Percentiles rank a stretch among this genome's conserved stretches.
Evolutionary conservation across 2,888 invertebrate genomes (phyloP).

Genomic region (Pelosia muscerda): DNA sequence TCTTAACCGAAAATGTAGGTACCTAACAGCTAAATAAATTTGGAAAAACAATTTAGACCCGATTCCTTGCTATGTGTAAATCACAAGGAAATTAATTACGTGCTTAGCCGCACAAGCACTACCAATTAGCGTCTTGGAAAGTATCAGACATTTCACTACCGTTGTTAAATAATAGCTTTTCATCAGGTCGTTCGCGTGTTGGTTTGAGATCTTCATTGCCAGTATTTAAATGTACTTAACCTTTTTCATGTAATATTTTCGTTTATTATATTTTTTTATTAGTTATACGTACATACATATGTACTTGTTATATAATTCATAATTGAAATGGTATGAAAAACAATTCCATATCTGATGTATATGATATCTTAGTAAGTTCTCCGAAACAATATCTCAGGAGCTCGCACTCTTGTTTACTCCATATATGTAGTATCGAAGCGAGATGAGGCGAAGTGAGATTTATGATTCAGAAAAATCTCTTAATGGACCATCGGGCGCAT

Average conservation of each 20-base stretch:
- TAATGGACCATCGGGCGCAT: conserved; percentile 84
- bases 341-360: conserved; percentile 38
- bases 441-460: conserved; percentile 85
- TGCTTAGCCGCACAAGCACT: too few relatives aligned
- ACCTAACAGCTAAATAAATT: too few relatives aligned
- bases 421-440: conserved; percentile 80
- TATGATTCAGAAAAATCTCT: conserved; percentile 86
- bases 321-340: conserved; percentile 17
- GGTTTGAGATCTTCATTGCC: background rate
- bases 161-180: background rate
- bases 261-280: too few relatives aligned
- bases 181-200: background rate
- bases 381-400: conserved; percentile 56
- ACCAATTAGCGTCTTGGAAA: too few relatives aligned
- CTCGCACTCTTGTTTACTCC: conserved; percentile 71
- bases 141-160: too few relatives aligned
- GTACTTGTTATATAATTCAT: conserved; percentile 9
- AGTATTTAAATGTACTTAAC: too few relatives aligned
- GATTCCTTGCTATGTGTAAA: too few relatives aligned
- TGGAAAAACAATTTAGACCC: too few relatives aligned
- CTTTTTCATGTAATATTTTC: too few relatives aligned
- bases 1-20: too few relatives aligned
- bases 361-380: conserved; percentile 47
- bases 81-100: too few relatives aligned
- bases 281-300: background rate